phyloP scores from a whole-genome alignment of 2,888 invertebrate genomes.

The Apamea monoglypha region DNA sequence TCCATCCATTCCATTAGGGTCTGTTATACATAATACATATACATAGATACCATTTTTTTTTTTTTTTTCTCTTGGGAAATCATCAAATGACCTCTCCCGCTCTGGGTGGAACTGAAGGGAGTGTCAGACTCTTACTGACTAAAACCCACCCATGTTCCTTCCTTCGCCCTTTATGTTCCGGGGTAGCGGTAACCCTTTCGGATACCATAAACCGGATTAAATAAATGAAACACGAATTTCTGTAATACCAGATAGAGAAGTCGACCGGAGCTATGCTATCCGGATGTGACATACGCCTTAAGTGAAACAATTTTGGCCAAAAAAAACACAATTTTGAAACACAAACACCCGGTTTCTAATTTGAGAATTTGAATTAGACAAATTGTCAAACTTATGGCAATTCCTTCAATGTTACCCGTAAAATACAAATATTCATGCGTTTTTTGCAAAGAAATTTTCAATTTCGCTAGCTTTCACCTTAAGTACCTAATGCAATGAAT shows the following conservation, averaged over 20 bases:
- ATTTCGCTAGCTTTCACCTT: background rate
- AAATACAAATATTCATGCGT: background rate
- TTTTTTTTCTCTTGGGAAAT: no score
- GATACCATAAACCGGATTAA: background rate
- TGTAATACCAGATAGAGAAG: background rate
- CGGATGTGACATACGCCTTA: background rate
- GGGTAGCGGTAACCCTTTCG: no score
- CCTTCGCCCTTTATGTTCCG: no score
- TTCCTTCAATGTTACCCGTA: background rate
- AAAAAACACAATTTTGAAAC: background rate
- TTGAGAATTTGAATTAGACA: background rate
- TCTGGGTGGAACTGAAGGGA: no score
- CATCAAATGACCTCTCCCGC: no score
- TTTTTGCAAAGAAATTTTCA: background rate
- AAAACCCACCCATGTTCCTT: no score
- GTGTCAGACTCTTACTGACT: no score
- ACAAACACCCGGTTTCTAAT: background rate
- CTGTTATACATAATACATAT: no score
- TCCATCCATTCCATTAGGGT: no score
- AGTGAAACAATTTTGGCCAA: background rate
- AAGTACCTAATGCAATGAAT: background rate
- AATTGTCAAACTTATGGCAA: no score
- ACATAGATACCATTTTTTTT: no score
- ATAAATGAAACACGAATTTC: no score
- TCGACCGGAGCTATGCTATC: background rate